These are phyloP conservation scores for Acleris cristana DNA, from an alignment of 2,888 invertebrate species.

Conservation along the genomic window DNA sequence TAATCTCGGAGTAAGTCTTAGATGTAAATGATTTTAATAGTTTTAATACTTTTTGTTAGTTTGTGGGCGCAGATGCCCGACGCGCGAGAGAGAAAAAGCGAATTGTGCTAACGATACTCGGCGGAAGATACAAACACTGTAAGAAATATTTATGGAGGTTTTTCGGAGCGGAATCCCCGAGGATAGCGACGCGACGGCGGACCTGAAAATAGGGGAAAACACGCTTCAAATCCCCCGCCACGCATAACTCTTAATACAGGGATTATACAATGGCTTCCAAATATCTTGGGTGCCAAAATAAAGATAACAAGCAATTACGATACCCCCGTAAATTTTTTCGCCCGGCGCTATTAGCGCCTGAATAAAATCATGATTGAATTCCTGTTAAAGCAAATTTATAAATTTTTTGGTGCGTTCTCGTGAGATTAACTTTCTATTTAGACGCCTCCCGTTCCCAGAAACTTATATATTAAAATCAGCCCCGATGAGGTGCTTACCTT, in stretches of 20 bases:
- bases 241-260: conserved; percentile 80
- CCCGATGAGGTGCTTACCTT: conserved; percentile 64
- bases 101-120: conserved; percentile 80
- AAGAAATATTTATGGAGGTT: conserved; percentile 84
- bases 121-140: conserved; percentile 82
- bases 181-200: conserved; percentile 67
- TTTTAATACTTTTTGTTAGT: conserved; percentile 33
- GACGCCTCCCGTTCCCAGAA: conserved; percentile 36
- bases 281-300: conserved; percentile 75
- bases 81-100: conserved; percentile 63
- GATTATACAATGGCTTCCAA: conserved; percentile 79
- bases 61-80: conserved; percentile 65
- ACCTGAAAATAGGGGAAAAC: conserved; percentile 76
- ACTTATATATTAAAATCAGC: conserved; percentile 61
- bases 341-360: conserved; percentile 6
- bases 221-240: conserved; percentile 77
- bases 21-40: background rate
- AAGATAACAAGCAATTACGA: conserved; percentile 78
- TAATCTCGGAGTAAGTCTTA: too few species aligned
- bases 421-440: conserved; percentile 20
- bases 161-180: conserved; percentile 77
- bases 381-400: background rate
- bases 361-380: conserved; percentile 17
- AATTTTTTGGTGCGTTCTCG: background rate
- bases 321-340: conserved; percentile 45